phyloP scores from a whole-genome alignment of 2,113 vertebrate species.

The Chiloscyllium plagiosum region DNA sequence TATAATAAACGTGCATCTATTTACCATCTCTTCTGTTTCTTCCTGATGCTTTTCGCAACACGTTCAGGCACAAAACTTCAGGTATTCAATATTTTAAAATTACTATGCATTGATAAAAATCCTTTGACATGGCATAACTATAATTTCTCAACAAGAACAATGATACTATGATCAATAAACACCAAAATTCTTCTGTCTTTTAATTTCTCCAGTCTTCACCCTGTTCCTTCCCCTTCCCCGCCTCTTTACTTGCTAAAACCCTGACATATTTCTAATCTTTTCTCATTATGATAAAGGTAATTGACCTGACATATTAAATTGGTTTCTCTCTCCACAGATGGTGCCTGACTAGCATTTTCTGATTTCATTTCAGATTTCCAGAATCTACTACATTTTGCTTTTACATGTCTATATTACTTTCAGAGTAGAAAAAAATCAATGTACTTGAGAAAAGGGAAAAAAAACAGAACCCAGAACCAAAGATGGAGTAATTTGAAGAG shows the following conservation, averaged over 20 bases:
- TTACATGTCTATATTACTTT: neutral
- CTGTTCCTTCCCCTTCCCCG: neutral
- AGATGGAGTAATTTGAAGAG: neutral
- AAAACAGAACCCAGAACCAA: neutral
- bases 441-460: neutral
- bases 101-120: neutral
- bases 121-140: neutral
- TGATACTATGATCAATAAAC: neutral
- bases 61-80: constrained; percentile 4
- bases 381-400: neutral
- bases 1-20: neutral
- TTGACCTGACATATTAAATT: neutral
- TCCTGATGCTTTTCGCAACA: neutral
- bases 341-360: neutral
- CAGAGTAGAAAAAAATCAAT: neutral
- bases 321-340: neutral
- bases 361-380: neutral
- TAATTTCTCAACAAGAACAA: neutral
- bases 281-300: neutral
- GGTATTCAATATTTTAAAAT: neutral
- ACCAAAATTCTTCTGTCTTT: neutral
- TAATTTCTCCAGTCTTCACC: neutral
- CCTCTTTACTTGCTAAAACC: neutral
- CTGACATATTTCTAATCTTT: neutral
- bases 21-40: neutral